phyloP scores from a whole-genome alignment of 2,888 invertebrate genomes.

The Microlaimidae sp. region DNA sequence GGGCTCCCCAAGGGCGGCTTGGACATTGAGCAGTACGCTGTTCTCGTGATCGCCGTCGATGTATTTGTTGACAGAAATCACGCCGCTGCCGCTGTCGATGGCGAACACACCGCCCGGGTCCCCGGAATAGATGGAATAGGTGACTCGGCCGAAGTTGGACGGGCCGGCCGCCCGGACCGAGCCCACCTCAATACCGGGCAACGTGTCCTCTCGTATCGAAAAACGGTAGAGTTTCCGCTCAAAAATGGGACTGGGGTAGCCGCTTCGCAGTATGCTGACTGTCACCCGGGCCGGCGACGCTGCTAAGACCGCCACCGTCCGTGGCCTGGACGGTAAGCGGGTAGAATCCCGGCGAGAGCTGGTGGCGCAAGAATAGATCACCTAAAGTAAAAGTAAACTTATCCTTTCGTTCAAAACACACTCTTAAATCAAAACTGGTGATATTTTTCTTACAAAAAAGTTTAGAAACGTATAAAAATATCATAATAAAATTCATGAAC shows the following conservation, averaged over 20 bases:
- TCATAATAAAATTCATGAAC: too few species aligned
- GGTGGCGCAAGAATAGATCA: conserved; percentile 49
- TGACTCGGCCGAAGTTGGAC: conserved; percentile 38
- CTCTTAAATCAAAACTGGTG: too few species aligned
- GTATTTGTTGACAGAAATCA: conserved; percentile 54
- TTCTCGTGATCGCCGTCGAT: conserved; percentile 67
- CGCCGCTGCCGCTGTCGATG: conserved; percentile 61
- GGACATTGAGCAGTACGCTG: conserved; percentile 66
- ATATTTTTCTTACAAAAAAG: too few species aligned
- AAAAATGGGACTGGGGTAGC: conserved; percentile 63
- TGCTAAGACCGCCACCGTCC: conserved; percentile 66
- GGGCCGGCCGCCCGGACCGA: conserved; percentile 64
- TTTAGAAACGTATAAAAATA: too few species aligned
- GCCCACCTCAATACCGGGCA: conserved; percentile 62
- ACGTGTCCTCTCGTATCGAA: conserved; percentile 60
- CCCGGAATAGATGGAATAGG: conserved; percentile 66
- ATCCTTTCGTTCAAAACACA: too few species aligned
- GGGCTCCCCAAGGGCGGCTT: conserved; percentile 63
- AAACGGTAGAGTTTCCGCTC: conserved; percentile 67
- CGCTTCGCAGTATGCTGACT: conserved; percentile 28
- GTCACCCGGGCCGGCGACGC: conserved; percentile 54
- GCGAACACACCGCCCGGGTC: conserved; percentile 63
- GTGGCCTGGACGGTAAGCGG: conserved; percentile 66
- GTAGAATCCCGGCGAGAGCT: conserved; percentile 42
- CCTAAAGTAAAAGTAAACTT: too few species aligned